A percentile compares a stretch with the other conserved stretches of the same genome.
phyloP scores from a whole-genome alignment of 2,113 vertebrate species.

The Alectura lathami region DNA sequence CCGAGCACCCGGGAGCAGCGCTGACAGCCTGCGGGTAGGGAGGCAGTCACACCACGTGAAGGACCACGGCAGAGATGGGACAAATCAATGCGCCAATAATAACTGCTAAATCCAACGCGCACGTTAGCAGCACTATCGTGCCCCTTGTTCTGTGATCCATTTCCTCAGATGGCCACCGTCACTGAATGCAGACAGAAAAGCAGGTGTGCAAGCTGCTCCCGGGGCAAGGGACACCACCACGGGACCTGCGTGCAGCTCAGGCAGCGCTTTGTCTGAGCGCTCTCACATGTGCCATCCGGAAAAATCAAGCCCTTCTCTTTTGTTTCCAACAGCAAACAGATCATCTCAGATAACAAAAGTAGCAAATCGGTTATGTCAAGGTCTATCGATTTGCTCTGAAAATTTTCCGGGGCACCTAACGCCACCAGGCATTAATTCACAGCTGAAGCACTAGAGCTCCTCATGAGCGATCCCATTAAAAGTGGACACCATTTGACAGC shows the following conservation, averaged over 20 bases:
- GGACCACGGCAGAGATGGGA: not conserved
- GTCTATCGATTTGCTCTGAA: not conserved
- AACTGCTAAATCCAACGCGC: not conserved
- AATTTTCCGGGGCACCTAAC: not conserved
- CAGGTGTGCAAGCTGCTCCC: not conserved
- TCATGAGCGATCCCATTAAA: not conserved
- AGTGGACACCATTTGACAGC: not conserved
- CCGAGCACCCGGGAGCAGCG: rapidly evolving
- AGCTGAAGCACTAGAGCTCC: not conserved
- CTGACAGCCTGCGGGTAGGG: not conserved
- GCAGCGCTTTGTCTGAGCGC: rapidly evolving
- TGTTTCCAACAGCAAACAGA: slow-evolving; percentile 43
- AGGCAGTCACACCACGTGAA: not conserved
- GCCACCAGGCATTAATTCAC: not conserved
- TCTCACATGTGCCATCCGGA: not conserved
- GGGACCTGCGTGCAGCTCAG: slow-evolving; percentile 45
- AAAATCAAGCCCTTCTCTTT: slow-evolving; percentile 29
- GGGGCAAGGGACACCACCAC: slow-evolving; percentile 7
- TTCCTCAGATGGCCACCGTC: not conserved
- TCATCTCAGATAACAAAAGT: slow-evolving; percentile 17
- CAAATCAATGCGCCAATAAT: not conserved
- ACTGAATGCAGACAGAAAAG: not conserved
- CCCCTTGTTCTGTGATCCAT: not conserved
- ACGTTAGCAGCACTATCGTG: not conserved
- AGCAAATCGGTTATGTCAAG: slow-evolving; percentile 5